Percentiles rank a stretch among this genome's conserved stretches.
These are phyloP conservation scores for Triplophysa tibetana DNA, from an alignment of 2,113 vertebrate species.

Conservation along the genomic window DNA sequence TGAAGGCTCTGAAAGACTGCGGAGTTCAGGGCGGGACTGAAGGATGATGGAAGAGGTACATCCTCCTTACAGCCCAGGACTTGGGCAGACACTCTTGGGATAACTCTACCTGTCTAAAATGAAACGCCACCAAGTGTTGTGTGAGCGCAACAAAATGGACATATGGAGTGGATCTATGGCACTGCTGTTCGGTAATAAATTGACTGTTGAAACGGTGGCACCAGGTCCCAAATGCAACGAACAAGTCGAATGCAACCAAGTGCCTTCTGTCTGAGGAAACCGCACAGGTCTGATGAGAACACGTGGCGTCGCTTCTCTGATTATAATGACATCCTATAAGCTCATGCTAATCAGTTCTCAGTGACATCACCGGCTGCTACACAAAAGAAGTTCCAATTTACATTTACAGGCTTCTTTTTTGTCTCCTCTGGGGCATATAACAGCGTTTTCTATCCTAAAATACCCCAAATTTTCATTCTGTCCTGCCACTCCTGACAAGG, in stretches of 20 bases:
- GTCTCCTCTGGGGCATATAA: too few species aligned
- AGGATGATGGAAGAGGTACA: not conserved
- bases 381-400: not conserved
- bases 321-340: constrained; percentile 24
- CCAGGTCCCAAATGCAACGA: not conserved
- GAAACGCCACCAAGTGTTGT: not conserved
- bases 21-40: not conserved
- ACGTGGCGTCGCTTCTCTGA: constrained; percentile 8
- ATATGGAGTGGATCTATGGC: not conserved
- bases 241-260: not conserved
- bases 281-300: not conserved
- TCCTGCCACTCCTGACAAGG: not conserved
- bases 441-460: not conserved
- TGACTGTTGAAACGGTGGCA: constrained; percentile 10
- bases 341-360: constrained; percentile 18
- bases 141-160: not conserved
- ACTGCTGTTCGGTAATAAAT: constrained; percentile 10
- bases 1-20: constrained; percentile 12
- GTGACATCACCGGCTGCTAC: not conserved
- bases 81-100: not conserved
- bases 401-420: not conserved
- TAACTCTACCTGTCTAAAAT: not conserved
- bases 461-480: not conserved
- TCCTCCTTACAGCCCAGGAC: constrained; percentile 1
- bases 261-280: not conserved